Base-by-base conservation (phyloP, 2,113 vertebrate genomes). In the Dicrurus megarhynchus region DNA sequence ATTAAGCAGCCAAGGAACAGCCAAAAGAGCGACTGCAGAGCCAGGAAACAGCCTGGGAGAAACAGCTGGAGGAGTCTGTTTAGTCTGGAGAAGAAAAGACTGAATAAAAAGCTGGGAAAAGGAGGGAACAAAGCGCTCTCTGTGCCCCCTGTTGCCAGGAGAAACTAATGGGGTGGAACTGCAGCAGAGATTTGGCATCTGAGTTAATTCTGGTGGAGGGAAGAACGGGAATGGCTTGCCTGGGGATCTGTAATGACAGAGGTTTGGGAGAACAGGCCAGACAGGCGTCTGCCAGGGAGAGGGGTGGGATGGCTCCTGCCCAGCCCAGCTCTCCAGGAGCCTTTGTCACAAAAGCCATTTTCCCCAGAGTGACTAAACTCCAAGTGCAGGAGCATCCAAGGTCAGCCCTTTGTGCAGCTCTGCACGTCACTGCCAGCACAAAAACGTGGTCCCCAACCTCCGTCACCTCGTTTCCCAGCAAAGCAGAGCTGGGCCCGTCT, bases 371-470 rank as follows among this genome's bases (percentile, higher is more conserved):
- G 32, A 56, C 26, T 44, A 32, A 90, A n/a, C 23, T 57, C 10
- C n/a, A 28, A 3, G 21, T 2, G 10, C 76, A 52, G 68, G 37
- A 57, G 79, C 71, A 55, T 2, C 16, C 35, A 0, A 71, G 86
- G 84, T 28, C 30, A 95, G 32, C 11, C 42, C n/a, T 8, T 39
- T 11, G 20, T 19, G 41, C 28, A 49, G 79, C 88, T 57, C 79
- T 3, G 3, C 1, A 4, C 24, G 10, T 28, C 5, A 0, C 24
- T 24, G 4, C 55, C 82, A 64, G 85, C 55, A n/a, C 28, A 15
- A 1, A 0, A 2, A 47, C 0, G 0, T 3, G 49, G n/a, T 59
- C 49, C 64, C 3, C 2, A 22, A 2, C 16, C 27, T 35, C 56
- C 3, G 22, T 1, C 70, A 4, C 37, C 65, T 56, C 74, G 2